Conservation (phyloP, 1,140 invertebrate genomes). For the Magallana ariakensis region DNA sequence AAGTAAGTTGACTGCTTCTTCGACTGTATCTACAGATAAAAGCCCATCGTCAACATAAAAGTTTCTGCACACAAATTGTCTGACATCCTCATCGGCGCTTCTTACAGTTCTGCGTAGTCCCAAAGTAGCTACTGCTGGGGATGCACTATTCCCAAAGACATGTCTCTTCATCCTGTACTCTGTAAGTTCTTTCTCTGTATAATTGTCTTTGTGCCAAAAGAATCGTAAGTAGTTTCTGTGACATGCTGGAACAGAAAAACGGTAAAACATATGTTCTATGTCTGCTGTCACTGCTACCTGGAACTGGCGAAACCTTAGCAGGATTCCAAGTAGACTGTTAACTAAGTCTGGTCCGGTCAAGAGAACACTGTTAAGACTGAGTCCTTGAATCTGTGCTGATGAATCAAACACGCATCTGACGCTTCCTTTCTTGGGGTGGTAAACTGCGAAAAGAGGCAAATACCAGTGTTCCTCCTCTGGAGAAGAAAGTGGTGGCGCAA, state of each 20-base stretch:
- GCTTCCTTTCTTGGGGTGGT: constrained; percentile 51
- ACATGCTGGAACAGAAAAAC: constrained; percentile 38
- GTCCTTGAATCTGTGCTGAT: constrained; percentile 46
- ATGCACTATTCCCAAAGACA: constrained; percentile 57
- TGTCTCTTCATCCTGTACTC: constrained; percentile 58
- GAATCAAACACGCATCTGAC: constrained; percentile 56
- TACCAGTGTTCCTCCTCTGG: constrained; percentile 49
- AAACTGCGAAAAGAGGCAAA: constrained; percentile 54
- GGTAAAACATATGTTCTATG: constrained; percentile 59
- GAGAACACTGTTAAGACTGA: constrained; percentile 64
- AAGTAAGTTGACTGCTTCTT: constrained; percentile 43
- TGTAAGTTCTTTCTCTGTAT: constrained; percentile 33
- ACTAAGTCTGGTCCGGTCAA: constrained; percentile 74
- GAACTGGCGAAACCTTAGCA: constrained; percentile 59
- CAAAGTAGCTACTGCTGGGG: constrained; percentile 51
- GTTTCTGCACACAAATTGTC: constrained; percentile 40
- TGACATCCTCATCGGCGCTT: constrained; percentile 25
- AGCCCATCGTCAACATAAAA: constrained; percentile 55
- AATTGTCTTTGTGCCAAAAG: constrained; percentile 54
- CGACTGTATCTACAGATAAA: constrained; percentile 22
- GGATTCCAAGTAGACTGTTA: constrained; percentile 58
- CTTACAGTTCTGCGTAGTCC: constrained; percentile 41
- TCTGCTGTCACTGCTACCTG: constrained; percentile 56
- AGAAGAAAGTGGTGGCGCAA: constrained; percentile 25
- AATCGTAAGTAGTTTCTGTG: constrained; percentile 56